Evolutionary conservation across 2,797 vertebrate genomes (phyloP).

Genomic region (Clarias pachynema): DNA sequence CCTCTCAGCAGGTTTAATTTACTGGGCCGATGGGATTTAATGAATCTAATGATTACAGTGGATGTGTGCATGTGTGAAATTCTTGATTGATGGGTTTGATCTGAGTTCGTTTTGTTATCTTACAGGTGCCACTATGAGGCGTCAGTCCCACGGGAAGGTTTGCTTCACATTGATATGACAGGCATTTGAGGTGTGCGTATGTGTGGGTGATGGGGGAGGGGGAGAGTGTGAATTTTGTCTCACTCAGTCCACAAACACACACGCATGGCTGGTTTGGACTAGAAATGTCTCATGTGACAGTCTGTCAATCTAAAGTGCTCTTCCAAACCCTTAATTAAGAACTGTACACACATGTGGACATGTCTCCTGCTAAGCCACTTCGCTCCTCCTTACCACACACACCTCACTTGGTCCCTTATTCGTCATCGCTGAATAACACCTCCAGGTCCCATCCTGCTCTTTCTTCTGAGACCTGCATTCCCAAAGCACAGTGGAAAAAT

Average conservation of each 20-base stretch:
- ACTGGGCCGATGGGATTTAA: conserved; percentile 50
- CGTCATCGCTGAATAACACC: conserved; percentile 24
- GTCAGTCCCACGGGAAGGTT: conserved; percentile 8
- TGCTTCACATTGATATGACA: conserved; percentile 22
- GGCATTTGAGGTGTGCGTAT: background rate
- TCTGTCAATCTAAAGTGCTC: conserved; percentile 24
- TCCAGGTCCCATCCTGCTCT: conserved; percentile 1
- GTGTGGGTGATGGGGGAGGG: background rate
- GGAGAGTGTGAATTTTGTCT: background rate
- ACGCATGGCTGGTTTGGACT: conserved; percentile 14
- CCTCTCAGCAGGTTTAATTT: conserved; percentile 49
- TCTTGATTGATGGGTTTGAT: conserved; percentile 44
- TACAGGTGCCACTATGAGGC: conserved; percentile 22
- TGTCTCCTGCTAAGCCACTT: conserved; percentile 4
- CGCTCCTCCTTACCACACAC: conserved; percentile 7
- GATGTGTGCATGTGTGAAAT: conserved; percentile 33
- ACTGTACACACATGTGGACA: conserved; percentile 20
- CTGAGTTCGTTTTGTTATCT: conserved; percentile 21
- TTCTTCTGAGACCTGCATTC: conserved; percentile 14
- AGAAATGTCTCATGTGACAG: conserved; percentile 26
- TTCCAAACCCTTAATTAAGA: conserved; percentile 40
- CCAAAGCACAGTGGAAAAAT: background rate
- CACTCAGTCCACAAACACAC: conserved; percentile 11
- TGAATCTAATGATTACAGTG: conserved; percentile 48
- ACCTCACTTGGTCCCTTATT: background rate